These are phyloP conservation scores for Umimayanthus chanpuru DNA, from an alignment of 92 coral and sea anemone genomes.

Conservation along the genomic window DNA sequence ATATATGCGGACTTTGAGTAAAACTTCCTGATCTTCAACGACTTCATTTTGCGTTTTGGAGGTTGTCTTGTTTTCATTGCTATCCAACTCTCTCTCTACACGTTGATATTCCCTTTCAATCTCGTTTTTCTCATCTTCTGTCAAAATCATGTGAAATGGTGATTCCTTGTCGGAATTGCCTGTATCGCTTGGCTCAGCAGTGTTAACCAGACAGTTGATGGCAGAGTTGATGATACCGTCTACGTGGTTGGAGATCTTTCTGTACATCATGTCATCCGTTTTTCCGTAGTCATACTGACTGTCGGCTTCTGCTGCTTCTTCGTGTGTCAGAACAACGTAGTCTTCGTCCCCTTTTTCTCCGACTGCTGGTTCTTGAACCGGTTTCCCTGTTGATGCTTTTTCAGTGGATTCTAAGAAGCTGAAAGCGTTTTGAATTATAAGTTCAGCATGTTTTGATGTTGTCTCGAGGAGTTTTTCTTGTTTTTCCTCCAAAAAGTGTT, in stretches of 20 bases:
- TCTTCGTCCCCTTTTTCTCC: constrained; percentile 41
- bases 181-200: neutral
- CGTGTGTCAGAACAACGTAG: constrained; percentile 57
- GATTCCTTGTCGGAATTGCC: neutral
- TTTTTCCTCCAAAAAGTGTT: constrained; percentile 13
- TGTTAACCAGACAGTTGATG: neutral
- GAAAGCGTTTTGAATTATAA: constrained; percentile 63
- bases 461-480: constrained; percentile 1
- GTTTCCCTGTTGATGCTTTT: neutral
- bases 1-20: constrained; percentile 46
- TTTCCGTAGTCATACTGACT: constrained; percentile 21
- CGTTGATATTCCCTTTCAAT: neutral
- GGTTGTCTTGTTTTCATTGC: neutral
- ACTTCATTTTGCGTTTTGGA: constrained; percentile 10
- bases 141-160: neutral
- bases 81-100: neutral
- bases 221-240: constrained; percentile 62
- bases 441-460: constrained; percentile 50
- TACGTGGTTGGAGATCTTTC: constrained; percentile 37
- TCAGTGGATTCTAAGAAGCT: constrained; percentile 44
- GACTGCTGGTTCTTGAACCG: neutral
- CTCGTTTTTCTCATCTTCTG: constrained; percentile 5
- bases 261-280: neutral
- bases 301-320: constrained; percentile 53
- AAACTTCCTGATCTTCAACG: constrained; percentile 22